Base-by-base conservation (phyloP, 2,113 vertebrate genomes). In the Vulpes lagopus region DNA sequence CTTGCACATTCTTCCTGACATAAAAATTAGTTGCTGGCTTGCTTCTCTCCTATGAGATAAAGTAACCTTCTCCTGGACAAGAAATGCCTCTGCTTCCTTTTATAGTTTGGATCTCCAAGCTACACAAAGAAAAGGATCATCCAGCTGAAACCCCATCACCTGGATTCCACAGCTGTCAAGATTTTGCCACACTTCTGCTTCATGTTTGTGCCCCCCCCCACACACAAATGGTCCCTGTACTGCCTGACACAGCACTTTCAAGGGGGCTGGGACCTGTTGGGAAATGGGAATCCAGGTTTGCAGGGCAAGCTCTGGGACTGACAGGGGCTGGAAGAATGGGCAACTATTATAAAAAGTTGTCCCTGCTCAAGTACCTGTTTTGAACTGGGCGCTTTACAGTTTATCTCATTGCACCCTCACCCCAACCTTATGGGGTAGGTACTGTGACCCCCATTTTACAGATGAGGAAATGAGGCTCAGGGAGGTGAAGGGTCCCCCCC, bases 151-250 rank as follows among this genome's bases (percentile, higher is more conserved):
- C 12, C 32, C 79, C 25, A 60, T 65, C 78, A 89, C 78, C 55
- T 74, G 32, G 30, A 55, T 55, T 84, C 81, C 53, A 79, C 64
- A 89, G 27, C 38, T 59, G 25, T 49, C 23, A 22, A 91, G 84
- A 53, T 95, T 76, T 88, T 43, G 69, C 64, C 14, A 73, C 89
- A 35, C 60, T 94, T 95, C 65, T 35, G 43, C 57, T 89, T 96
- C 69, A 17, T 38, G 74, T 88, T 55, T 92, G 25, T 53, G 60
- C 11, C 15, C 8, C 9, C 57, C 53, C 67, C 59, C 32, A 76
- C 38, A 55, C 32, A 57, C 7, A 43, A 43, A 43, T 43, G 6
- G 82, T 32, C 35, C 57, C 89, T 78, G 65, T 59, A 51, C 78
- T 57, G 35, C 67, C 78, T 95, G 38, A 23, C 84, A 71, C 59